A percentile compares a stretch with the other conserved stretches of the same genome.
Evolutionary conservation across 2,113 vertebrate species (phyloP).

Genomic region (Nannobrachium achirus): DNA sequence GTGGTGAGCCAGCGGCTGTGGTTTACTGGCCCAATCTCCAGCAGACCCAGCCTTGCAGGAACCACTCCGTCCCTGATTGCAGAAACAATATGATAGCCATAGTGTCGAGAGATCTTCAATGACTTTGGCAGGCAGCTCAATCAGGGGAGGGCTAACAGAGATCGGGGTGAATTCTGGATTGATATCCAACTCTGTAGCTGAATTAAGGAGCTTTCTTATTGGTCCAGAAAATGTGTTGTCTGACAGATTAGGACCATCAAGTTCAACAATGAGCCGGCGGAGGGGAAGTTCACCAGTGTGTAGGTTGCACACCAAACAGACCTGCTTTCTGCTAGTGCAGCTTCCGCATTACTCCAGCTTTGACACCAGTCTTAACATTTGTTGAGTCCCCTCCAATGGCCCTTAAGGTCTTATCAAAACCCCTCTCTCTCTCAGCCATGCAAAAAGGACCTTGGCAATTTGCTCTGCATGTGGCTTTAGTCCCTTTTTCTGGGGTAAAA

Average conservation of each 20-base stretch:
- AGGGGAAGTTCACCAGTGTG: too few relatives aligned
- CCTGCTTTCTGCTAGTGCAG: too few relatives aligned
- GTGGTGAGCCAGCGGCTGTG: too few relatives aligned
- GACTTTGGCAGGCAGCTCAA: too few relatives aligned
- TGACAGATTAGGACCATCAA: slow-evolving; percentile 5
- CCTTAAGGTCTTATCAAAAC: slow-evolving; percentile 13
- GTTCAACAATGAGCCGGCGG: too few relatives aligned
- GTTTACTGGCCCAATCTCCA: slow-evolving; percentile 1
- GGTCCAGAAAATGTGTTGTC: too few relatives aligned
- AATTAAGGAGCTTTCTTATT: slow-evolving; percentile 20
- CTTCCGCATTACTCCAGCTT: too few relatives aligned
- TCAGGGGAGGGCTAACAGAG: slow-evolving; percentile 15
- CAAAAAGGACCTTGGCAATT: slow-evolving; percentile 6
- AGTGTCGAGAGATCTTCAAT: too few relatives aligned
- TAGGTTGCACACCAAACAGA: too few relatives aligned
- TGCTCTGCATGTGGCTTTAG: slow-evolving; percentile 6
- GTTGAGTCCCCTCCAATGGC: too few relatives aligned
- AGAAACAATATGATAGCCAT: slow-evolving; percentile 10
- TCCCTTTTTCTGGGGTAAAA: background rate
- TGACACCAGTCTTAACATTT: too few relatives aligned
- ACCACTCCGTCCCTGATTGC: slow-evolving; percentile 5
- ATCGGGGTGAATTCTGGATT: slow-evolving; percentile 1
- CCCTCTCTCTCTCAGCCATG: slow-evolving; percentile 9
- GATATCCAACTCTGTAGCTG: slow-evolving; percentile 10
- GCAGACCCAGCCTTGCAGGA: slow-evolving; percentile 12